phyloP scores from a whole-genome alignment of 2,888 invertebrate genomes.

The Atethmia centrago region DNA sequence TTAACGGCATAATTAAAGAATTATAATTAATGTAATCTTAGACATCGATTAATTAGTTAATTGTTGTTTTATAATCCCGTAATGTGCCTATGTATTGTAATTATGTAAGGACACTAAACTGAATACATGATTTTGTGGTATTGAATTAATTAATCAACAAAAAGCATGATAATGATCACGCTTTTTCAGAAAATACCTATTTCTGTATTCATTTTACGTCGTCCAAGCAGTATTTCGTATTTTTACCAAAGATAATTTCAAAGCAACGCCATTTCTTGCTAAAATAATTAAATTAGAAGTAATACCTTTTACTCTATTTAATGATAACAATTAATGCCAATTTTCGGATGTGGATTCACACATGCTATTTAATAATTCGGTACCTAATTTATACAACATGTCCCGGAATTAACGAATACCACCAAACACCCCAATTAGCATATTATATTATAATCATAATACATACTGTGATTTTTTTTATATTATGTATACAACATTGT shows the following conservation, averaged over 20 bases:
- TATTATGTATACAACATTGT: no score
- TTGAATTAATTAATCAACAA: not conserved
- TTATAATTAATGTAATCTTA: constrained; percentile 20
- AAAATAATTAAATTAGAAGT: not conserved
- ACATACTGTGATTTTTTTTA: no score
- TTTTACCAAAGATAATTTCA: constrained; percentile 40
- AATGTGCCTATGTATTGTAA: constrained; percentile 71
- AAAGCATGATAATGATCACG: not conserved
- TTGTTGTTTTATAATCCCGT: constrained; percentile 67
- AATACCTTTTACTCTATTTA: no score
- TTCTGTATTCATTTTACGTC: constrained; percentile 46
- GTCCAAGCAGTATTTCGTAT: constrained; percentile 22
- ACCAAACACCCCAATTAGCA: no score
- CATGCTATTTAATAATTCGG: not conserved
- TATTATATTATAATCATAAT: no score
- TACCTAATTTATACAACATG: no score
- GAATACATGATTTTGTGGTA: constrained; percentile 40
- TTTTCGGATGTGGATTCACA: not conserved
- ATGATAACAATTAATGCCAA: not conserved
- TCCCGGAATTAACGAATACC: no score
- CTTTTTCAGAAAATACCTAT: constrained; percentile 6
- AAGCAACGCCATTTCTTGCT: constrained; percentile 17
- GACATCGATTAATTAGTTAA: constrained; percentile 37
- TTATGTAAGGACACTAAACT: constrained; percentile 39
- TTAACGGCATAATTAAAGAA: constrained; percentile 31